Evolutionary conservation across 2,888 invertebrate genomes (phyloP), one percentile per base, ranked within the genome.

Genomic region (Dorcus hopei): DNA sequence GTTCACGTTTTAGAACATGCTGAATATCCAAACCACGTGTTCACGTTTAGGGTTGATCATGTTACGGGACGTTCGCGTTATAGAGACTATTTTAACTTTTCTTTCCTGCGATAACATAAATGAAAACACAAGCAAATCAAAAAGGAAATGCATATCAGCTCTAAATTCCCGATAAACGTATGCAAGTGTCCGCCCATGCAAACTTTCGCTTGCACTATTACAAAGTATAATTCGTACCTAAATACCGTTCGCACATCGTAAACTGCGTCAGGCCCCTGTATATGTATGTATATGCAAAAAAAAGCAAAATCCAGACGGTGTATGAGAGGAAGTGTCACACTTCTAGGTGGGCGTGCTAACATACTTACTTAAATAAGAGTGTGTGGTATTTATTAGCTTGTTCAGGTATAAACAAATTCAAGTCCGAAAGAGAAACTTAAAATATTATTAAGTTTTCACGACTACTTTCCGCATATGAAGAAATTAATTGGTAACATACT

Each of bases 191-290:
- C 52, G 50, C 58, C 58, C 50, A 54, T 58, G 49, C 42, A 51
- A 52, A 58, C 58, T 58, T 58, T 58, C 58, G 58, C 58, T 58
- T 58, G 45, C 38, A 54, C 3, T 33, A 33, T 58, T 58, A 58
- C 50, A 48, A 58, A 58, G 58, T 58, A 58, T 58, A 58, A 58
- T 58, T 58, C 50, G 58, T 50, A 49, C 58, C 26, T 58, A 53
- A 58, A 58, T 58, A 58, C 49, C 58, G 43, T 58, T 58, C 49
- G 45, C 57, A 54, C 58, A 38, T 49, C 58, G 53, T 54, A 53
- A 58, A 58, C 41, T 42, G 51, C 11, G 5, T 7, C 26, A 33
- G 26, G 7, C 26, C 26, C 9, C 11, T 9, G 42, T 42, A 16
- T 8, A 16, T 14, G 14, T 14, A 14, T 14, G 14, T 14, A 14